phyloP scores from a whole-genome alignment of 2,113 vertebrate species.

The Cygnus atratus region DNA sequence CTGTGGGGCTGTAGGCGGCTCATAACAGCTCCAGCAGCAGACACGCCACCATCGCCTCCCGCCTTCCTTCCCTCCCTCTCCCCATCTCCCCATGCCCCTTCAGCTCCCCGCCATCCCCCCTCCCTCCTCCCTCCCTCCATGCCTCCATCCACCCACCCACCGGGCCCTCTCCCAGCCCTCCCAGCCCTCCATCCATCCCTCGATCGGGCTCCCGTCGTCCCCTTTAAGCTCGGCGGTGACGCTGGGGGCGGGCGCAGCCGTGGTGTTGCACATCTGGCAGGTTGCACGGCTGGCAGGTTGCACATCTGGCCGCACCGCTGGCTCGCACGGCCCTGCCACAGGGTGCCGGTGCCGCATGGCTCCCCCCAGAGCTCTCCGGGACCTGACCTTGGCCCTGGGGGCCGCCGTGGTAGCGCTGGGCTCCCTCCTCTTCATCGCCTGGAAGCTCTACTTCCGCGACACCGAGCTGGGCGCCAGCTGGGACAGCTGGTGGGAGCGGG shows the following conservation, averaged over 20 bases:
- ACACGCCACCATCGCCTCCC: neutral
- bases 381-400: slow-evolving; percentile 76
- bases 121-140: neutral
- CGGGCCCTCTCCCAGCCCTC: neutral
- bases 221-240: neutral
- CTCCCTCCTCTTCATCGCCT: slow-evolving; percentile 84
- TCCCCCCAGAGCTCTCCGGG: slow-evolving; percentile 59
- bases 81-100: no score
- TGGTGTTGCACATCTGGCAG: no score
- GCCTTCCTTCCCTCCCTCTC: no score
- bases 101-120: no score
- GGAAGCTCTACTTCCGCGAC: slow-evolving; percentile 79
- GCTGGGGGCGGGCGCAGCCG: neutral
- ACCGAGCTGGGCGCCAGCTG: neutral
- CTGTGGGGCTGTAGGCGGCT: no score
- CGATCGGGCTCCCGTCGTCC: neutral
- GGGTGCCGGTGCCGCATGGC: slow-evolving; percentile 56
- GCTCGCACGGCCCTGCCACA: no score
- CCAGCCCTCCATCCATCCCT: neutral
- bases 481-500: neutral
- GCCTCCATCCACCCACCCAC: no score
- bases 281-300: no score
- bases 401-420: slow-evolving; percentile 85
- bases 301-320: no score
- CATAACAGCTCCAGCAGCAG: no score